phyloP scores from a whole-genome alignment of 2,888 invertebrate genomes.

The Oxycera nigricornis region DNA sequence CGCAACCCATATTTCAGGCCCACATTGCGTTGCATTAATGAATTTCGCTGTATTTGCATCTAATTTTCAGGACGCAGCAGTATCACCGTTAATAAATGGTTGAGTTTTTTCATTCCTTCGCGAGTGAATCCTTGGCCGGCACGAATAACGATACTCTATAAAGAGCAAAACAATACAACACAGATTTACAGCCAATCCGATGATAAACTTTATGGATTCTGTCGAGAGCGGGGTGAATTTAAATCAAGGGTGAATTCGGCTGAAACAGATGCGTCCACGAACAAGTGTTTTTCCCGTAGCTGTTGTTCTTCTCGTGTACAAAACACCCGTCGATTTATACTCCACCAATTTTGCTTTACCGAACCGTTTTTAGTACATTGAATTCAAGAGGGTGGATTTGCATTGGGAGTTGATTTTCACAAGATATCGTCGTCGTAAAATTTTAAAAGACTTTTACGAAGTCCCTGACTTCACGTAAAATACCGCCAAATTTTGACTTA shows the following conservation, averaged over 20 bases:
- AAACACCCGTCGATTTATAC: no score
- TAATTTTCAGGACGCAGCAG: background rate
- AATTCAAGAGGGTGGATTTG: no score
- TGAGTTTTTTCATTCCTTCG: background rate
- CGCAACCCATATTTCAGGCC: conserved; percentile 7
- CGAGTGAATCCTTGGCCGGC: background rate
- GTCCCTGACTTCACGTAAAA: no score
- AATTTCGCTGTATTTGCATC: conserved; percentile 9
- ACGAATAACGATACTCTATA: background rate
- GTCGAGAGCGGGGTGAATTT: background rate
- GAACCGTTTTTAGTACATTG: no score
- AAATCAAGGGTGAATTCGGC: background rate
- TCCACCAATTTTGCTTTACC: no score
- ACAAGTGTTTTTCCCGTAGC: no score
- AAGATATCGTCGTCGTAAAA: no score
- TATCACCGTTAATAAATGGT: background rate
- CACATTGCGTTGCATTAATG: background rate
- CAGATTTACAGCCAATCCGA: background rate
- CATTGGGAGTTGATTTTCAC: no score
- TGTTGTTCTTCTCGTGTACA: no score
- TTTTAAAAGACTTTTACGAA: no score
- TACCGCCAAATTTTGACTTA: no score
- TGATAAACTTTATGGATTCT: background rate
- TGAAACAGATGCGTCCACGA: background rate
- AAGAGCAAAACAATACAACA: background rate